Evolutionary conservation across 2,113 vertebrate genomes (phyloP).

Genomic region (Danio rerio): DNA sequence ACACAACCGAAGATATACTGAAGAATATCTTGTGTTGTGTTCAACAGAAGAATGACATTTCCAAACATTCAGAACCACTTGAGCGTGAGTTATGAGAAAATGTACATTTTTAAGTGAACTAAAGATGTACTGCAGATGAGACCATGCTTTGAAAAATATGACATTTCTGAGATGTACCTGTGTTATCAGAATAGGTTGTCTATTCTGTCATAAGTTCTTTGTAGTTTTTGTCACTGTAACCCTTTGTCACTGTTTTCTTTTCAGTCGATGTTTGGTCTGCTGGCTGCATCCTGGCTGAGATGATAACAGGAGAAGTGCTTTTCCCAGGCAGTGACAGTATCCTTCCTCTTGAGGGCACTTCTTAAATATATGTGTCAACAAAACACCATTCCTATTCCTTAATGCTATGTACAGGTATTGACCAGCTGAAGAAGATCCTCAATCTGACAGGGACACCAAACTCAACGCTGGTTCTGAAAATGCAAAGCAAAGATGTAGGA

Average conservation of each 20-base stretch:
- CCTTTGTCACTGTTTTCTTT: not conserved
- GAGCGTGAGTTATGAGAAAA: too few species aligned
- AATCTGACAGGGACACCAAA: conserved; percentile 77
- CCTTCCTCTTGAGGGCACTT: conserved; percentile 60
- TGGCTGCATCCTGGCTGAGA: conserved; percentile 83
- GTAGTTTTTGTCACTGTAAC: not conserved
- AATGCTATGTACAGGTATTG: conserved; percentile 73
- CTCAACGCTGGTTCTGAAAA: conserved; percentile 74
- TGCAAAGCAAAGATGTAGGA: conserved; percentile 82
- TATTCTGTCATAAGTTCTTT: not conserved
- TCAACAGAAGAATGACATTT: too few species aligned
- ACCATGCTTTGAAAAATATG: too few species aligned
- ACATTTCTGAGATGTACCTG: not conserved
- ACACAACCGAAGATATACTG: too few species aligned
- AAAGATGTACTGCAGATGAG: too few species aligned
- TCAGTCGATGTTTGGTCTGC: conserved; percentile 85
- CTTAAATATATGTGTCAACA: not conserved
- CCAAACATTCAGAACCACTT: too few species aligned
- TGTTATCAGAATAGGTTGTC: not conserved
- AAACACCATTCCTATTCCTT: conserved; percentile 51
- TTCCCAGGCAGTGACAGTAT: conserved; percentile 85
- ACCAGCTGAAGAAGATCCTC: conserved; percentile 82
- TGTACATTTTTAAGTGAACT: too few species aligned
- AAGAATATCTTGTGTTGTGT: too few species aligned
- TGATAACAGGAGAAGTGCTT: conserved; percentile 79